These are phyloP conservation scores for Pycnomerus fuliginosus DNA, from an alignment of 2,888 invertebrate species.

Conservation along the genomic window DNA sequence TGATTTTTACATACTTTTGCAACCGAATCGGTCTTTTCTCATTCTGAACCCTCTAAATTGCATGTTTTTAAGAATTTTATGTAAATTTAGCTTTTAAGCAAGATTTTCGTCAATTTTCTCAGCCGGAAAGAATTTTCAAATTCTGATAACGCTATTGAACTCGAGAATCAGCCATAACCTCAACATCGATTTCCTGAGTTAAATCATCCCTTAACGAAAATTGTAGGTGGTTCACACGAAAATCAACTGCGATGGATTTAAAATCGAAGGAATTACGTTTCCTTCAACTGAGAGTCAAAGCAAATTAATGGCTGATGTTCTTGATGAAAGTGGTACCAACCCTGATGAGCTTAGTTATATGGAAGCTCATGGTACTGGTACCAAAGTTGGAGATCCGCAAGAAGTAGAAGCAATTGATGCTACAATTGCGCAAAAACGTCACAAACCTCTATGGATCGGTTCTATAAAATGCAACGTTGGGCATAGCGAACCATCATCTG, in stretches of 20 bases:
- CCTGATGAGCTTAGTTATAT: constrained; percentile 73
- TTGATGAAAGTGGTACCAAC: constrained; percentile 67
- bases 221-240: constrained; percentile 37
- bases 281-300: constrained; percentile 59
- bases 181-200: too few species aligned
- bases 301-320: constrained; percentile 63
- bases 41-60: too few species aligned
- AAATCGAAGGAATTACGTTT: constrained; percentile 49
- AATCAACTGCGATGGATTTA: constrained; percentile 49
- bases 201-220: too few species aligned
- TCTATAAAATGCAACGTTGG: constrained; percentile 94
- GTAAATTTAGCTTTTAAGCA: too few species aligned
- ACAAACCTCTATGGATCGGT: constrained; percentile 72
- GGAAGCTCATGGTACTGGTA: constrained; percentile 86
- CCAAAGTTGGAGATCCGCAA: constrained; percentile 86
- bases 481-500: constrained; percentile 85
- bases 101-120: too few species aligned
- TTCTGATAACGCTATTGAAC: too few species aligned
- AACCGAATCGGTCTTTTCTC: too few species aligned
- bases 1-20: too few species aligned
- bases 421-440: constrained; percentile 73
- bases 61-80: too few species aligned
- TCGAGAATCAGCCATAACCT: too few species aligned
- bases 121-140: too few species aligned
- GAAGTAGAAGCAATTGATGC: constrained; percentile 82